Conservation (phyloP, 2,888 invertebrate genomes). For the Parochlus steinenii region DNA sequence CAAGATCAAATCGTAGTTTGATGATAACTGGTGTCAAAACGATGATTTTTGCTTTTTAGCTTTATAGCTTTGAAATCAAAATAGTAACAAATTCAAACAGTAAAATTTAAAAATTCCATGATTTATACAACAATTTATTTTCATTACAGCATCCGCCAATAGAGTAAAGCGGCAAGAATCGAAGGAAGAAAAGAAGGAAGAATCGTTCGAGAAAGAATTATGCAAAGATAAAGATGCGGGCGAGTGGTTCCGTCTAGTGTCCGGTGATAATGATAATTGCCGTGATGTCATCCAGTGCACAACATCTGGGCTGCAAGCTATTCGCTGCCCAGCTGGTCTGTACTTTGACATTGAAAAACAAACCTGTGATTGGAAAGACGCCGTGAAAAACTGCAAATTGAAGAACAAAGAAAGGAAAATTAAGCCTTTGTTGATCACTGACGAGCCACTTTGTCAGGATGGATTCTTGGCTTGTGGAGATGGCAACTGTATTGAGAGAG, state of each 20-base stretch:
- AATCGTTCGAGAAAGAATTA: slow-evolving; percentile 73
- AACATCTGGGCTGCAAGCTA: slow-evolving; percentile 82
- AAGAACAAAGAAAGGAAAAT: slow-evolving; percentile 80
- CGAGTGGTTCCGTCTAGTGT: slow-evolving; percentile 83
- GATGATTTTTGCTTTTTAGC: too few relatives aligned
- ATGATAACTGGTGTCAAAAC: too few relatives aligned
- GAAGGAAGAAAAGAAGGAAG: slow-evolving; percentile 56
- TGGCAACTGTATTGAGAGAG: slow-evolving; percentile 69
- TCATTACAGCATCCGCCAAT: slow-evolving; percentile 29
- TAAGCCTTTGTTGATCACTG: slow-evolving; percentile 73
- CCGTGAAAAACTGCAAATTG: slow-evolving; percentile 82
- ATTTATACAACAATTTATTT: slow-evolving; percentile 15
- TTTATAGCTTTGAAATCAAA: too few relatives aligned
- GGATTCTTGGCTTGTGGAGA: slow-evolving; percentile 80
- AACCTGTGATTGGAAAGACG: slow-evolving; percentile 86
- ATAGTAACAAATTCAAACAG: too few relatives aligned
- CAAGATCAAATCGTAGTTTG: too few relatives aligned
- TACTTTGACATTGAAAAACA: slow-evolving; percentile 90
- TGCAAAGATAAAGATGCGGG: slow-evolving; percentile 91
- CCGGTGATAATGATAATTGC: slow-evolving; percentile 81
- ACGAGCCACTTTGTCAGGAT: slow-evolving; percentile 77
- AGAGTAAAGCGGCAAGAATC: slow-evolving; percentile 51
- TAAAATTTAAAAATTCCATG: too few relatives aligned
- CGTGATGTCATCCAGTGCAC: slow-evolving; percentile 92
- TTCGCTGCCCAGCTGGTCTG: slow-evolving; percentile 81